Evolutionary conservation across 2,888 invertebrate genomes (phyloP), one percentile per base, ranked within the genome.

Genomic region (Eucriotettix oculatus): DNA sequence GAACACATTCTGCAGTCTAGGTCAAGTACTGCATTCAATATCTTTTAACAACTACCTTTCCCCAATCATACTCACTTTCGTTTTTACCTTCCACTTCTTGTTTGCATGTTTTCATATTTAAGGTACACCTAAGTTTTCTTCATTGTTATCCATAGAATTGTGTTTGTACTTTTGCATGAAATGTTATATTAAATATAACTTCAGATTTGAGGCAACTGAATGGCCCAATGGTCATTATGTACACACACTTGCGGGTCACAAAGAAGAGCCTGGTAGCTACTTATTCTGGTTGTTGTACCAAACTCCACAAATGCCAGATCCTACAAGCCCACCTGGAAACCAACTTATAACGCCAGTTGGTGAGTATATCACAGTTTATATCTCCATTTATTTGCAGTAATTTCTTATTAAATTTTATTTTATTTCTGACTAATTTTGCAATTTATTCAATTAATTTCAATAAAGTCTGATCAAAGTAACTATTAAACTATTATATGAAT

Each of bases 211-310:
- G 65, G 89, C 91, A 0, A 85, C 89, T 66, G 88, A 90, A 70
- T 92, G 92, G 92, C 91, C 92, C 1, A 92, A 91, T 71, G 92
- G 92, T 0, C 91, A 92, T 72, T 92, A 92, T 72, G 89, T 92
- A 40, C 91, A 92, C 73, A 91, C 91, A 0, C 76, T 92, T 65
- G 87, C 85, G 0, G 87, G 86, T 0, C 84, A 83, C 70, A 84
- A 84, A 71, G 88, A 89, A 70, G 86, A 87, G 69, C 87, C 87
- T 0, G 84, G 86, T 81, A 76, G 89, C 56, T 92, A 91, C 73
- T 87, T 90, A 71, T 92, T 91, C 74, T 92, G 92, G 92, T 75
- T 92, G 66, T 78, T 92, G 66, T 92, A 91, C 75, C 83, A 88
- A 67, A 77, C 92, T 68, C 85, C 87, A 0, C 84, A 86, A 70